phyloP scores from a whole-genome alignment of 2,113 vertebrate species.

The Pachypanchax playfairii region DNA sequence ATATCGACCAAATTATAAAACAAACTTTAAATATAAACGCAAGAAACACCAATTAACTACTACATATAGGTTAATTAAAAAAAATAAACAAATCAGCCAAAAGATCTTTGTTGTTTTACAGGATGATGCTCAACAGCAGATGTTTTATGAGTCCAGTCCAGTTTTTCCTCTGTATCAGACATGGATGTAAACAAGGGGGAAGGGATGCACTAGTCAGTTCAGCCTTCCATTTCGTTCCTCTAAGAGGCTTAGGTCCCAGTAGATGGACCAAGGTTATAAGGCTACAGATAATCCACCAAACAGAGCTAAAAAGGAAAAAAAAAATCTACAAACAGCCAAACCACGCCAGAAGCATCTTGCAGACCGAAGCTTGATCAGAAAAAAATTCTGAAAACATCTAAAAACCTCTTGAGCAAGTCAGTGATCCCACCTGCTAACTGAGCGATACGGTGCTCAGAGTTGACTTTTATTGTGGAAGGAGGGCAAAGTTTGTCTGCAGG shows the following conservation, averaged over 20 bases:
- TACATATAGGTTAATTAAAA: background rate
- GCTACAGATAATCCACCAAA: constrained; percentile 71
- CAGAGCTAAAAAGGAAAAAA: constrained; percentile 41
- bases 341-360: constrained; percentile 28
- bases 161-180: constrained; percentile 52
- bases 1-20: background rate
- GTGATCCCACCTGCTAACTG: constrained; percentile 35
- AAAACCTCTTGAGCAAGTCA: constrained; percentile 28
- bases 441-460: constrained; percentile 52
- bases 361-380: constrained; percentile 49
- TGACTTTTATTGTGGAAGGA: constrained; percentile 35
- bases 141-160: constrained; percentile 24
- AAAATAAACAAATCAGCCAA: no score
- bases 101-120: constrained; percentile 27
- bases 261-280: constrained; percentile 72
- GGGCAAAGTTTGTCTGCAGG: constrained; percentile 47
- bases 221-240: constrained; percentile 69
- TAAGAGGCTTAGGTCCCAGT: constrained; percentile 77
- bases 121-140: constrained; percentile 19
- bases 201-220: constrained; percentile 60
- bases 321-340: constrained; percentile 51
- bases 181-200: constrained; percentile 56
- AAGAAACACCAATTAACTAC: background rate
- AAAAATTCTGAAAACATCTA: constrained; percentile 25
- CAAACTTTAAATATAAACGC: background rate